Evolutionary conservation across 2,888 invertebrate species (phyloP).

Genomic region (Conistra vaccinii): DNA sequence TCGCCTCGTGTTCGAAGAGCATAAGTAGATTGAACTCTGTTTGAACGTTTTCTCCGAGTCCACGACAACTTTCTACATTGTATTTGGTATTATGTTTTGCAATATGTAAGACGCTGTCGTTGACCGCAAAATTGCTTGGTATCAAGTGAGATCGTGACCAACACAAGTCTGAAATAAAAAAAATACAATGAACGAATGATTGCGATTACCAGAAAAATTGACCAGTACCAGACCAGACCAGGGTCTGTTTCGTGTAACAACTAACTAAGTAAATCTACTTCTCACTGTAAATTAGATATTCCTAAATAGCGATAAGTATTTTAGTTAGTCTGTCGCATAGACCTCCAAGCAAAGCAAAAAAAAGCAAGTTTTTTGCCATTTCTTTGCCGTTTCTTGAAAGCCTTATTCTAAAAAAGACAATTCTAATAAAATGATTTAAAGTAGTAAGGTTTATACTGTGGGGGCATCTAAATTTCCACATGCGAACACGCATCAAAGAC

Average conservation of each 20-base stretch:
- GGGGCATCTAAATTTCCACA: no score
- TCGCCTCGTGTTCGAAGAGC: constrained; percentile 24
- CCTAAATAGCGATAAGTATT: neutral
- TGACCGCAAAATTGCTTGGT: constrained; percentile 4
- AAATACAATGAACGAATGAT: no score
- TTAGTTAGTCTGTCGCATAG: neutral
- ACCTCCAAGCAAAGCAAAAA: neutral
- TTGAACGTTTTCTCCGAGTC: constrained; percentile 23
- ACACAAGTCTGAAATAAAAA: neutral
- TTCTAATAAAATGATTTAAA: no score
- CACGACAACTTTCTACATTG: constrained; percentile 7
- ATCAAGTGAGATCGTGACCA: neutral
- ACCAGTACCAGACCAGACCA: no score
- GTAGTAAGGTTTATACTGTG: no score
- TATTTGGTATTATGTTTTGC: constrained; percentile 30
- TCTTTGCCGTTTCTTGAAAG: neutral
- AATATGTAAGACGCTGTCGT: constrained; percentile 18
- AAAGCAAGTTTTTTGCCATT: neutral
- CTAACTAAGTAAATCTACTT: neutral
- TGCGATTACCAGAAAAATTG: no score
- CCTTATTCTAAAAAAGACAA: neutral
- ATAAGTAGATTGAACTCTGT: constrained; percentile 52
- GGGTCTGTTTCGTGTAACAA: neutral
- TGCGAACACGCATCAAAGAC: no score
- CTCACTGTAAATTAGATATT: neutral